These are phyloP conservation scores for Tinea trinotella DNA, from an alignment of 2,888 invertebrate species.

Conservation along the genomic window DNA sequence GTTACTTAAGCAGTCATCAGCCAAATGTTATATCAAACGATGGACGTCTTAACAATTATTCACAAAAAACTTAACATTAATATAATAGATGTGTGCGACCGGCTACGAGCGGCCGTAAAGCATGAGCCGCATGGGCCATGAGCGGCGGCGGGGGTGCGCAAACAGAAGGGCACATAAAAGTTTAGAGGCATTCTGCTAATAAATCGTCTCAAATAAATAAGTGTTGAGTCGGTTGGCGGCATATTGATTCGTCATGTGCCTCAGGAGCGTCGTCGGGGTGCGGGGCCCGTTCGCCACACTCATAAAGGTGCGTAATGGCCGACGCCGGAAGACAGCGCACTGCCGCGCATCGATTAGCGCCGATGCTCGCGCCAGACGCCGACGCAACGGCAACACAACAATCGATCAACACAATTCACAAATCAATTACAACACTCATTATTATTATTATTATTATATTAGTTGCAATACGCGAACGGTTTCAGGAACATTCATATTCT, in stretches of 20 bases:
- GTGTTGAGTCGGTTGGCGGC: conserved; percentile 72
- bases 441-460: too few relatives aligned
- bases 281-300: conserved; percentile 57
- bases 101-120: not conserved
- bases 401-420: not conserved
- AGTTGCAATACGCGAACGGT: too few relatives aligned
- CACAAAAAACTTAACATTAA: not conserved
- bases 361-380: conserved; percentile 54
- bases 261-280: conserved; percentile 42
- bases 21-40: too few relatives aligned
- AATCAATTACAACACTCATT: not conserved
- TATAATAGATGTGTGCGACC: not conserved
- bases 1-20: too few relatives aligned
- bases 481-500: too few relatives aligned
- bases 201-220: conserved; percentile 72
- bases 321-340: conserved; percentile 78
- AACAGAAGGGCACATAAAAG: conserved; percentile 61
- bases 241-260: conserved; percentile 73
- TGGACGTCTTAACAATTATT: too few relatives aligned
- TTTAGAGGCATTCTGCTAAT: conserved; percentile 70
- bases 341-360: conserved; percentile 79
- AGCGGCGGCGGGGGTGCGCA: conserved; percentile 22
- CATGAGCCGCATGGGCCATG: not conserved
- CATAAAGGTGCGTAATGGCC: conserved; percentile 85
- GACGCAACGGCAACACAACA: conserved; percentile 44